Conservation (phyloP, 1,140 invertebrate species). For the Formica exsecta region DNA sequence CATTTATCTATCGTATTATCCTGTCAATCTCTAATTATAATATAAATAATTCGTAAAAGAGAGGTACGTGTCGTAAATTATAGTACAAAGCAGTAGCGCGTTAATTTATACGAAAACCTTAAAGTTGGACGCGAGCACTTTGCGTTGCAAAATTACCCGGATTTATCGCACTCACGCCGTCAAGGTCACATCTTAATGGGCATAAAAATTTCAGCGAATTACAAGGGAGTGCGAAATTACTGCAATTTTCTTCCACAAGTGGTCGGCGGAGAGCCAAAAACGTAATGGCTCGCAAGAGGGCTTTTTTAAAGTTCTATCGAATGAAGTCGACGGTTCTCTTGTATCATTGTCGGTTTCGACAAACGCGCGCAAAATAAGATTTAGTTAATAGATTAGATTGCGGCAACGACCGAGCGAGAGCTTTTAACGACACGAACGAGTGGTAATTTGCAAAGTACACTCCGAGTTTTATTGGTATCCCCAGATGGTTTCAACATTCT, state of each 20-base stretch:
- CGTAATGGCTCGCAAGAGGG: background rate
- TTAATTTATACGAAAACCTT: slow-evolving; percentile 10
- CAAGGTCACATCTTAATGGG: slow-evolving; percentile 34
- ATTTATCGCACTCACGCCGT: slow-evolving; percentile 23
- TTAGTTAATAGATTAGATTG: background rate
- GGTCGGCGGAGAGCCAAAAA: background rate
- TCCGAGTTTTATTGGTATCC: background rate
- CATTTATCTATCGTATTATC: background rate
- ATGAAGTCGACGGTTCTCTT: background rate
- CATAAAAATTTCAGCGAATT: slow-evolving; percentile 45
- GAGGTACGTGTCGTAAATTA: slow-evolving; percentile 8
- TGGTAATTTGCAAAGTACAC: slow-evolving; percentile 15
- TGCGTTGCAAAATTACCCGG: slow-evolving; percentile 7
- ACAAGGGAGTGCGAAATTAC: slow-evolving; percentile 43
- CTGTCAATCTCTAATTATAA: slow-evolving; percentile 11
- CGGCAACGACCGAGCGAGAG: background rate
- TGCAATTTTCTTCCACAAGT: slow-evolving; percentile 50
- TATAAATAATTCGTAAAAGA: slow-evolving; percentile 4
- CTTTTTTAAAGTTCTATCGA: slow-evolving; percentile 18
- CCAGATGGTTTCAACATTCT: background rate
- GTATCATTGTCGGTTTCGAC: slow-evolving; percentile 21
- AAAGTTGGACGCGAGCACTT: background rate
- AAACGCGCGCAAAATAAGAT: slow-evolving; percentile 24
- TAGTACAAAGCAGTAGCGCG: background rate
- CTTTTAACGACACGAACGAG: slow-evolving; percentile 23